These are phyloP conservation scores for Drosophila antonietae DNA, from an alignment of 2,888 invertebrate genomes.

Conservation along the genomic window DNA sequence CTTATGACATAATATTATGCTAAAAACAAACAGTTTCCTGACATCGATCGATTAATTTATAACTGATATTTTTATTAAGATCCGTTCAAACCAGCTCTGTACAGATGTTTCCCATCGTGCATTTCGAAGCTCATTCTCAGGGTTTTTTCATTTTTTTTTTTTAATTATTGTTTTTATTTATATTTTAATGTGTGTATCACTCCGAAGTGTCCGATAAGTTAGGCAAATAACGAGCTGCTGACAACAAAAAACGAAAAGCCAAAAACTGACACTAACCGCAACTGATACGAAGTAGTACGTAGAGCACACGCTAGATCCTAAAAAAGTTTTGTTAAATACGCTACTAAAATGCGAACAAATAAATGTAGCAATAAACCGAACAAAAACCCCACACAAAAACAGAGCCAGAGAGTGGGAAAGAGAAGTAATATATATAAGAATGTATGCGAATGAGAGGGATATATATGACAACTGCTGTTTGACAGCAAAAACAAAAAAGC, in stretches of 20 bases:
- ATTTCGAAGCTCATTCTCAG: conserved; percentile 1
- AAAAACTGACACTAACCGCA: conserved; percentile 40
- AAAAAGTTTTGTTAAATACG: conserved; percentile 36
- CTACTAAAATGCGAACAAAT: conserved; percentile 47
- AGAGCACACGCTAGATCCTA: conserved; percentile 22
- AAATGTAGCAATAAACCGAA: conserved; percentile 21
- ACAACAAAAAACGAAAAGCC: background rate
- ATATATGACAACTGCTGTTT: conserved; percentile 8
- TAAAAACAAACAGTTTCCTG: background rate
- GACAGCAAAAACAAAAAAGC: conserved; percentile 21
- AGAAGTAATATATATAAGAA: background rate
- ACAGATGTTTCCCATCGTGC: conserved; percentile 19
- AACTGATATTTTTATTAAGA: conserved; percentile 16
- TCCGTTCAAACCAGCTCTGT: conserved; percentile 19
- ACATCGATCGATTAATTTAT: conserved; percentile 5
- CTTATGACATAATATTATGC: background rate
- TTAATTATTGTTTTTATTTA: background rate
- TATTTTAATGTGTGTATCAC: conserved; percentile 5
- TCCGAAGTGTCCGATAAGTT: conserved; percentile 24
- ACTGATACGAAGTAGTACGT: conserved; percentile 48
- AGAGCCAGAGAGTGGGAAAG: conserved; percentile 5
- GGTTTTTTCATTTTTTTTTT: conserved; percentile 10
- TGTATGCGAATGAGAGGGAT: background rate
- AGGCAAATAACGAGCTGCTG: conserved; percentile 20
- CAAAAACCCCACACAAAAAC: conserved; percentile 20